Base-by-base conservation (phyloP, 2,888 invertebrate genomes). In the Argyra leucocephala region DNA sequence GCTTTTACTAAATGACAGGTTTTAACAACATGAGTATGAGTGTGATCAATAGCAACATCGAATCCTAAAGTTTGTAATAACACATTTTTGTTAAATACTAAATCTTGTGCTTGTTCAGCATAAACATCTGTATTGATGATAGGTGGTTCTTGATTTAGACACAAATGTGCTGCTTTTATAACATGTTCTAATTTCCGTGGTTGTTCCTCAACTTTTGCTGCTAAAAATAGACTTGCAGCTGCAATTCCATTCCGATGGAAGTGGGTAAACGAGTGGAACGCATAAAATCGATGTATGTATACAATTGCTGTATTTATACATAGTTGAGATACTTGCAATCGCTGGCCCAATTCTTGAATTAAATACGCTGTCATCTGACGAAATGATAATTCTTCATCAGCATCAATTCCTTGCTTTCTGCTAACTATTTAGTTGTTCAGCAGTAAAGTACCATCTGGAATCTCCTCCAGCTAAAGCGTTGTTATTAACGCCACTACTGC, bases 291-390 rank as follows among this genome's bases (percentile, higher is more conserved):
- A 82, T 99, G 98, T 96, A 98, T 96, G 76, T 98, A 98, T 66
- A 98, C 97, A 75, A 97, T 97, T 37, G 97, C 98, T 68, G 97
- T 97, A 82, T 97, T 98, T 81, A 97, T 97, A 80, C 97, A 97
- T 82, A 97, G 82, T 82, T 97, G 97, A 62, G 94, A 92, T 95
- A 97, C 96, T 85, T 91, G 91, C 74, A 98, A 86, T 77, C 92
- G 86, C 82, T 97, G 96, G 74, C 97, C 97, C 93, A 98, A 96
- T 82, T 97, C 96, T 85, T 97, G 97, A 77, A 98, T 97, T 74
- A 97, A 89, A 83, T 95, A 94, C 64, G 97, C 96, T 72, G 96
- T 95, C 83, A 95, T 93, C 82, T 98, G 98, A 77, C 98, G 86
- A 82, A 92, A 94, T 72, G 91, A 91, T 74, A 97, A 82, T 83